These are phyloP conservation scores for Spongilla lacustris DNA, from an alignment of 37 sponge, comb jelly and placozoan genomes.

Conservation along the genomic window DNA sequence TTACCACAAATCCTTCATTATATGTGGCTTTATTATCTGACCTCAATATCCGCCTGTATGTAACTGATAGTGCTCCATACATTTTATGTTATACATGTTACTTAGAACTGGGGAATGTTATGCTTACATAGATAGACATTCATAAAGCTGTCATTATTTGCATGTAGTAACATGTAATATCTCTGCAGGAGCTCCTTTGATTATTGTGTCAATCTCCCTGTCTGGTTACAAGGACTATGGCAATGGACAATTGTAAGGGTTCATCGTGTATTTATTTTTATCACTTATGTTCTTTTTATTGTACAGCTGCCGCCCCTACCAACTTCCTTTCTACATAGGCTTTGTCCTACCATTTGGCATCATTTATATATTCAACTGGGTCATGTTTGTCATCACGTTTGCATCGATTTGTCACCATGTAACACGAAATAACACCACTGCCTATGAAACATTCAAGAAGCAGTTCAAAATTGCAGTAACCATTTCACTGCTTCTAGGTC, in stretches of 20 bases:
- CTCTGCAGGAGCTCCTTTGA: constrained; percentile 15
- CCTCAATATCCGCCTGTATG: too few species aligned
- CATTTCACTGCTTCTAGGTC: constrained; percentile 61
- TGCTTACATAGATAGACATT: too few species aligned
- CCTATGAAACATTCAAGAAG: not conserved
- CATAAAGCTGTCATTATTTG: too few species aligned
- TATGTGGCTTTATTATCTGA: too few species aligned
- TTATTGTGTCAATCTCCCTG: constrained; percentile 37
- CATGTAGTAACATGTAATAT: not conserved
- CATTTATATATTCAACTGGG: constrained; percentile 64
- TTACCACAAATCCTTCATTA: too few species aligned
- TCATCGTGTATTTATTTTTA: not conserved
- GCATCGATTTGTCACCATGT: not conserved
- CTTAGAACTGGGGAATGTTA: too few species aligned
- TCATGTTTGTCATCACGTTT: constrained; percentile 41
- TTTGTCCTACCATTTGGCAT: constrained; percentile 52
- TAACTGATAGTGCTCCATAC: too few species aligned
- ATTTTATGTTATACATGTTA: too few species aligned
- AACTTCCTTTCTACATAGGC: constrained; percentile 58
- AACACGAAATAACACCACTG: not conserved
- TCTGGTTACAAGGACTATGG: constrained; percentile 40
- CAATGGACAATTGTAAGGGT: constrained; percentile 15
- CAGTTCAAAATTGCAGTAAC: constrained; percentile 36
- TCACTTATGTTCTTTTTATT: too few species aligned
- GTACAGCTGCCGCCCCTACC: constrained; percentile 55